A percentile compares a stretch with the other conserved stretches of the same genome.
These are phyloP conservation scores for Chrysogorgia sp. DNA, from an alignment of 92 coral and sea anemone species.

Conservation along the genomic window DNA sequence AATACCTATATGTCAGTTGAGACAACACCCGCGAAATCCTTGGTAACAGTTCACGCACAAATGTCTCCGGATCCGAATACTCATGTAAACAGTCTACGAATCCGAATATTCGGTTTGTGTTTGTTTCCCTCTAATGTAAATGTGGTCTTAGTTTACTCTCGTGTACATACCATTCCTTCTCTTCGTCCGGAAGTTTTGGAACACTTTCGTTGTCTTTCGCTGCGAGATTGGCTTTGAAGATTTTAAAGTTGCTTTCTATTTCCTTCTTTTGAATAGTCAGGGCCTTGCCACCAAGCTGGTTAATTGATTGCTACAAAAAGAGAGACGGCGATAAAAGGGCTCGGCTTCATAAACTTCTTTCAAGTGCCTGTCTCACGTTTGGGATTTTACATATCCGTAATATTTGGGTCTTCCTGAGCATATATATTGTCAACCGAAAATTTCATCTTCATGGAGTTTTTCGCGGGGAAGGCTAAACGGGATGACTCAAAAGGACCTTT, in stretches of 20 bases:
- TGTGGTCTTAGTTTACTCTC: neutral
- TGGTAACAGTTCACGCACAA: neutral
- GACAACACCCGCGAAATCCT: neutral
- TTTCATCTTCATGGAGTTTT: too few species aligned
- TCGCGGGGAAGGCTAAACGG: too few species aligned
- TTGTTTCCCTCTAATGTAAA: too few species aligned
- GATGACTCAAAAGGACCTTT: too few species aligned
- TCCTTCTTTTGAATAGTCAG: constrained; percentile 79
- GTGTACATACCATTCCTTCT: constrained; percentile 80
- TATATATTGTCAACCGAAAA: too few species aligned
- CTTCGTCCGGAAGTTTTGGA: constrained; percentile 84
- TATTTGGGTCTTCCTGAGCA: too few species aligned
- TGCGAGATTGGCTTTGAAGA: constrained; percentile 73
- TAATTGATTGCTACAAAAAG: constrained; percentile 78
- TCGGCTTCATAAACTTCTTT: neutral
- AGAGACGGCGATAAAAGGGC: neutral
- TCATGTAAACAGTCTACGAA: too few species aligned
- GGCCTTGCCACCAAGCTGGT: constrained; percentile 71
- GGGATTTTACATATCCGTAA: too few species aligned
- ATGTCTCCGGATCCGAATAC: too few species aligned
- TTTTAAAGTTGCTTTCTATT: constrained; percentile 86
- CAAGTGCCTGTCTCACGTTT: too few species aligned
- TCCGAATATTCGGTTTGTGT: too few species aligned
- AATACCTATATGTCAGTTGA: too few species aligned
- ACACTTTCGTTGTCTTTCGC: constrained; percentile 79